phyloP scores from a whole-genome alignment of 2,888 invertebrate genomes.

The Micoletzkya japonica region DNA sequence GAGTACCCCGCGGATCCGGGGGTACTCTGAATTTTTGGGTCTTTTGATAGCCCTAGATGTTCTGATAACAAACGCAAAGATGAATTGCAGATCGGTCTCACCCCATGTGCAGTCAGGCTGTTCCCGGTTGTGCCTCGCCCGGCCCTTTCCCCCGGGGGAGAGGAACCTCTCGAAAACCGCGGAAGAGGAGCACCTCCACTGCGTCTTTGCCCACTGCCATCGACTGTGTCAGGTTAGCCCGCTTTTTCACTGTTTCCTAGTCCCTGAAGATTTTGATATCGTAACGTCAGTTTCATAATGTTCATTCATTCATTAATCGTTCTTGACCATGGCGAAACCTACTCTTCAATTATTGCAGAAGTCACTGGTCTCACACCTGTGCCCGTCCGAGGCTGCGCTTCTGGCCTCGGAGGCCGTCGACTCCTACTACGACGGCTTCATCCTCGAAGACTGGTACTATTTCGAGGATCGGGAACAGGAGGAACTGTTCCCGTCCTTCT shows the following conservation, averaged over 20 bases:
- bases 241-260: too few relatives aligned
- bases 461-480: conserved; percentile 1
- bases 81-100: not conserved
- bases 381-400: not conserved
- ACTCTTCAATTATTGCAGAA: conserved; percentile 6
- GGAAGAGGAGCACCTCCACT: conserved; percentile 10
- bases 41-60: too few relatives aligned
- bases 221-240: conserved; percentile 20
- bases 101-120: conserved; percentile 1
- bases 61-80: too few relatives aligned
- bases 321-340: too few relatives aligned
- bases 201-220: conserved; percentile 19
- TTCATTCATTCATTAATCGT: too few relatives aligned
- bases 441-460: conserved; percentile 10
- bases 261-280: too few relatives aligned
- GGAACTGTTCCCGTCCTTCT: conserved; percentile 5
- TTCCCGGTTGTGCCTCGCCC: conserved; percentile 1
- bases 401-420: not conserved
- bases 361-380: conserved; percentile 7
- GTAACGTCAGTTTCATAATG: too few relatives aligned
- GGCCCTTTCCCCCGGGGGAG: not conserved
- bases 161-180: not conserved
- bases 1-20: too few relatives aligned
- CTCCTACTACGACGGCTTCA: not conserved
- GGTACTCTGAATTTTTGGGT: too few relatives aligned